Evolutionary conservation across 2,113 vertebrate species (phyloP).

Genomic region (Canis aureus): DNA sequence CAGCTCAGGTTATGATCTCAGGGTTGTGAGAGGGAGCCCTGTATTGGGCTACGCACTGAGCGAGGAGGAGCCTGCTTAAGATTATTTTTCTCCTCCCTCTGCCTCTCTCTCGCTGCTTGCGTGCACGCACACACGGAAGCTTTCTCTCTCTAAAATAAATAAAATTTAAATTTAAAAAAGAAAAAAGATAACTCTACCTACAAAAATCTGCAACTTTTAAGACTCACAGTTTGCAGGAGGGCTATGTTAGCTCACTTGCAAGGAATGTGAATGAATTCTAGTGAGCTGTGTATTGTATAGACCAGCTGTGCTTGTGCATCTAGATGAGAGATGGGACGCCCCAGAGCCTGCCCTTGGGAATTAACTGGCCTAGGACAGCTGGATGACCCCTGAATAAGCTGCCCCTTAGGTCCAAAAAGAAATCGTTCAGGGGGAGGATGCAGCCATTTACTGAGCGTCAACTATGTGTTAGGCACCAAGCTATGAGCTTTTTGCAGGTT

Average conservation of each 20-base stretch:
- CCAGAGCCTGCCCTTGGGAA: neutral
- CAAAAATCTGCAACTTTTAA: conserved; percentile 16
- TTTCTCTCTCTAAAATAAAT: neutral
- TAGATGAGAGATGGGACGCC: neutral
- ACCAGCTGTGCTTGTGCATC: conserved; percentile 39
- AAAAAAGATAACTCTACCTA: neutral
- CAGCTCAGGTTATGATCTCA: neutral
- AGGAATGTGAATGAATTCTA: conserved; percentile 21
- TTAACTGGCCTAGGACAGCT: neutral
- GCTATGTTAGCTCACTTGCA: neutral
- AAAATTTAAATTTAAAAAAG: neutral
- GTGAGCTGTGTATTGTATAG: neutral
- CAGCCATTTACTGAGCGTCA: neutral
- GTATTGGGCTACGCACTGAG: neutral
- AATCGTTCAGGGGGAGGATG: neutral
- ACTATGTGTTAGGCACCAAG: neutral
- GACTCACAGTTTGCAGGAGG: neutral
- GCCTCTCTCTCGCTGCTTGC: neutral
- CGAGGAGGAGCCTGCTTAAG: no score
- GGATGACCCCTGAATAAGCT: neutral
- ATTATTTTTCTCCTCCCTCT: neutral
- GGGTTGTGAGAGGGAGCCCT: neutral
- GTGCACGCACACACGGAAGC: neutral
- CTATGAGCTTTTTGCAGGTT: neutral
- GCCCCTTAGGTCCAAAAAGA: neutral